Percentiles rank a stretch among this genome's conserved stretches.
These are phyloP conservation scores for Alosa sapidissima DNA, from an alignment of 2,797 vertebrate genomes.

Conservation along the genomic window DNA sequence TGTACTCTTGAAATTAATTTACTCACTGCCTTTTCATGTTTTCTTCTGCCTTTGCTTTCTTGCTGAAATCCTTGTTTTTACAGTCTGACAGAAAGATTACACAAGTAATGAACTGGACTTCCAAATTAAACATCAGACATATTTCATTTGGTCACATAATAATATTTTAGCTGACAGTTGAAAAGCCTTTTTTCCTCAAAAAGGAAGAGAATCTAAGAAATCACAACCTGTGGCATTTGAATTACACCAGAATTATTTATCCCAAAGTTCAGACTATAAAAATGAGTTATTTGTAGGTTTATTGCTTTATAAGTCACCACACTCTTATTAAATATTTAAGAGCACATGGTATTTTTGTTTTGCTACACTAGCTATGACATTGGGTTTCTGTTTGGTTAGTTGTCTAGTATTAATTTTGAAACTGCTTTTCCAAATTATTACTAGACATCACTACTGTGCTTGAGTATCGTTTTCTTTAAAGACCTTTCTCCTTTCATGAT, in stretches of 20 bases:
- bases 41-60: not conserved
- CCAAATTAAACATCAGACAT: not conserved
- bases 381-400: not conserved
- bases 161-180: not conserved
- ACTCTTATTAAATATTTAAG: not conserved
- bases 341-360: not conserved
- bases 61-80: constrained; percentile 17
- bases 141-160: not conserved
- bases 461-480: not conserved
- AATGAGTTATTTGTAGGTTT: not conserved
- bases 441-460: not conserved
- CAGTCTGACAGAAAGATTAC: constrained; percentile 5
- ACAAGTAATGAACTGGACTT: not conserved
- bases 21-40: not conserved
- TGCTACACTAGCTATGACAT: constrained; percentile 14
- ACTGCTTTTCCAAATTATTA: constrained; percentile 17
- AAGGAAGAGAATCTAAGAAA: not conserved
- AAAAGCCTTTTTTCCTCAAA: not conserved
- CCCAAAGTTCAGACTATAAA: constrained; percentile 6
- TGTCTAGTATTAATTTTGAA: not conserved
- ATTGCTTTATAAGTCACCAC: not conserved
- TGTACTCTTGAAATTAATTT: not conserved
- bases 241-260: no score
- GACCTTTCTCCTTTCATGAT: not conserved
- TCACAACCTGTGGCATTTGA: not conserved